Evolutionary conservation across 2,888 invertebrate species (phyloP), one percentile per base, ranked within the genome.

Genomic region (Pseudoips prasinana): DNA sequence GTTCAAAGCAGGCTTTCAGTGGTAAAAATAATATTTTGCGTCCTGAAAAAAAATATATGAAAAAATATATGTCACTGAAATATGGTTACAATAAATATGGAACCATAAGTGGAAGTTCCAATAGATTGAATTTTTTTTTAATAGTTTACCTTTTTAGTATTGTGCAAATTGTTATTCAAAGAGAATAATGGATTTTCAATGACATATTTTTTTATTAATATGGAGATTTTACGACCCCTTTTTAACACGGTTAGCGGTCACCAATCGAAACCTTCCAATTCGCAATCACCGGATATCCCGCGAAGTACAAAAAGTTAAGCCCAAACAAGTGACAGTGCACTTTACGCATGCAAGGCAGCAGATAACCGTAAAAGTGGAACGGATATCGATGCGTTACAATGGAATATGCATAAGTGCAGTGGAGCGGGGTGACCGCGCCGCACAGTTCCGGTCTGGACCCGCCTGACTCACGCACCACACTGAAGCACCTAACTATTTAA

Each of bases 311-410:
- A 46, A 43, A 26, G 29, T 45, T 46, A 53, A 40, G 11, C 38
- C 39, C 38, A 51, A 47, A 49, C 50, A 51, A 46, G 41, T 47
- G 54, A 57, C 47, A 41, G 32, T 51, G 48, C 39, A 51, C 54
- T 51, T 48, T 59, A 59, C 38, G 61, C 45, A 61, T 58, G 56
- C 59, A 61, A 39, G 46, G 26, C 43, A 29, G 33, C 34, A 52
- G 53, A 58, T 61, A 67, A 62, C 60, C 66, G 69, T 70, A 77
- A 77, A 85, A 83, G 79, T 84, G 71, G 82, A 83, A 81, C 86
- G 85, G 84, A 85, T 82, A 79, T 80, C 62, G 69, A 60, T 66
- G 67, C 70, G 64, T 57, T 49, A 67, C 68, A 55, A 64, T 64
- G 51, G 58, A 56, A 66, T 72, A 69, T 65, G 67, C 56, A 59